Conservation (phyloP, 2,797 vertebrate genomes). For the Lepilemur ruficaudatus region DNA sequence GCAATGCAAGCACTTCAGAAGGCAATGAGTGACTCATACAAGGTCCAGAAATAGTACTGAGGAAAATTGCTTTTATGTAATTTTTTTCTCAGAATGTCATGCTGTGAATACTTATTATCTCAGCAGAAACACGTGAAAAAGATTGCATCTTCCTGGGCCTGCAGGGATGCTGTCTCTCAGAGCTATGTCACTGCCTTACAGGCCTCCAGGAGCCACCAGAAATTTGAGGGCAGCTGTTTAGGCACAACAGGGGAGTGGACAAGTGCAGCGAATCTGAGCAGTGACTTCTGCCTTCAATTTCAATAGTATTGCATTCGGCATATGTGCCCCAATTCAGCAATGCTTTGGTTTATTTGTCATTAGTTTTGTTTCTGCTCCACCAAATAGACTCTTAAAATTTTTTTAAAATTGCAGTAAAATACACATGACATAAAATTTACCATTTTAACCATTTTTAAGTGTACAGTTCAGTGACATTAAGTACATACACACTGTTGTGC, state of each 20-base stretch:
- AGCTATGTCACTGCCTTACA: neutral
- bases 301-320: neutral
- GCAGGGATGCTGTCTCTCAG: neutral
- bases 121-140: slow-evolving; percentile 67
- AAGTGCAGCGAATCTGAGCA: neutral
- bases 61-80: slow-evolving; percentile 83
- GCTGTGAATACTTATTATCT: slow-evolving; percentile 77
- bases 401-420: neutral
- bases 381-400: neutral
- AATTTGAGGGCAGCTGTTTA: neutral
- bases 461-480: neutral
- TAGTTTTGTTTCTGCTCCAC: neutral
- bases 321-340: neutral
- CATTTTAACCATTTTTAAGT: neutral
- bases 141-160: slow-evolving; percentile 18
- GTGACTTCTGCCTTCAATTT: neutral
- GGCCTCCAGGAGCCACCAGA: neutral
- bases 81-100: slow-evolving; percentile 74
- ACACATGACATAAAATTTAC: neutral
- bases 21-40: slow-evolving; percentile 78
- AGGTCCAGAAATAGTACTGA: slow-evolving; percentile 76
- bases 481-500: neutral
- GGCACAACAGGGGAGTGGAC: neutral
- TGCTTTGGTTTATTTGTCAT: neutral
- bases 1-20: slow-evolving; percentile 79